A percentile compares a stretch with the other conserved stretches of the same genome.
Conservation (phyloP, 2,797 vertebrate species). For the Catharus ustulatus region DNA sequence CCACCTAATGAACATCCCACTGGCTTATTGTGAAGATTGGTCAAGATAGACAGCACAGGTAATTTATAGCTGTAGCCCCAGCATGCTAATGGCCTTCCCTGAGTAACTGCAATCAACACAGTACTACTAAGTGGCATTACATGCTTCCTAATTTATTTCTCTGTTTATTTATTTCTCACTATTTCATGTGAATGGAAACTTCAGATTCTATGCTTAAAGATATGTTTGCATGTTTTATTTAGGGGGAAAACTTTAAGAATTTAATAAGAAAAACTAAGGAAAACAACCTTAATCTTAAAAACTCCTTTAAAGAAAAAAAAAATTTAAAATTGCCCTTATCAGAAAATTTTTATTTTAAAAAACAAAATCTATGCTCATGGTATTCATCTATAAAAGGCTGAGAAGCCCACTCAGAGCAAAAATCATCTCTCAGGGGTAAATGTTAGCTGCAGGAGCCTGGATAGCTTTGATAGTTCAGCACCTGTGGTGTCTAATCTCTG, state of each 20-base stretch:
- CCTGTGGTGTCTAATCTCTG: background rate
- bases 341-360: background rate
- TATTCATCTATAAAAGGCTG: background rate
- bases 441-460: background rate
- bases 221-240: background rate
- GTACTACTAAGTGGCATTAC: background rate
- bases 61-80: constrained; percentile 37
- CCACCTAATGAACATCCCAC: constrained; percentile 39
- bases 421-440: background rate
- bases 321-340: background rate
- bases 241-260: background rate
- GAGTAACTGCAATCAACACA: background rate
- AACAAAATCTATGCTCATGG: background rate
- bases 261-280: background rate
- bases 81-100: background rate
- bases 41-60: background rate
- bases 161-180: constrained; percentile 1
- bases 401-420: background rate
- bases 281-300: background rate
- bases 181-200: constrained; percentile 6
- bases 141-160: background rate
- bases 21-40: constrained; percentile 33
- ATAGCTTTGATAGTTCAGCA: background rate
- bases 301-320: background rate
- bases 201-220: background rate